Evolutionary conservation across 2,113 vertebrate species (phyloP), one percentile per base, ranked within the genome.

Genomic region (Anguilla rostrata): DNA sequence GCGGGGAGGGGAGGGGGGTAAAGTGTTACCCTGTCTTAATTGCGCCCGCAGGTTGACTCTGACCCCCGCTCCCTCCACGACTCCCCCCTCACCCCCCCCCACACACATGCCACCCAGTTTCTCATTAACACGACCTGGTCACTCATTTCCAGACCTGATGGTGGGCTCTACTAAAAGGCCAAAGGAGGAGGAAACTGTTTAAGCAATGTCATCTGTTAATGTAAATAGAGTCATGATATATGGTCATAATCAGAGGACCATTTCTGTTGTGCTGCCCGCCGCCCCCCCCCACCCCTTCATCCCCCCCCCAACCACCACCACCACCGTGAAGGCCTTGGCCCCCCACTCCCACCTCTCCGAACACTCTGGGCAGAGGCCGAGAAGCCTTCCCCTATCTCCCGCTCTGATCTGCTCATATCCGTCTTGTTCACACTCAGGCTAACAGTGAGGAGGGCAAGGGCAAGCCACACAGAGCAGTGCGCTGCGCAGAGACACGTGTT

Each of bases 1-100:
- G 85, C 81, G 34, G 34, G 34, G 34, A 34, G 34, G 34, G 34
- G 34, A 34, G 79, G 84, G 88, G 90, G 90, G 90, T 91, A 87
- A 91, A 89, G 88, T 88, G 90, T 91, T 91, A 92, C 89, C 88
- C 83, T 66, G 82, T 80, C 90, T 92, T 92, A 92, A 92, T 90
- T 92, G 88, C 85, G 85, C 87, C 80, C 83, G 85, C 46, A 14
- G 86, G 63, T 78, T 29, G 46, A 81, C 90, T 90, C 22, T 82
- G 66, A 12, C 85, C 71, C 20, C 63, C 39, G 14, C 83, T 26
- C 43, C 26, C 57, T 29, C 18, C 57, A 83, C 34, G n/a, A 22
- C n/a, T 39, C 56, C 29, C 79, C 63, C 26, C 78, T 81, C 82
- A 7, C 80, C 6, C 8, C 6, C 8, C 87, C 82, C 78, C 86